Conservation (phyloP, 2,113 vertebrate genomes). For the Campylorhamphus procurvoides region DNA sequence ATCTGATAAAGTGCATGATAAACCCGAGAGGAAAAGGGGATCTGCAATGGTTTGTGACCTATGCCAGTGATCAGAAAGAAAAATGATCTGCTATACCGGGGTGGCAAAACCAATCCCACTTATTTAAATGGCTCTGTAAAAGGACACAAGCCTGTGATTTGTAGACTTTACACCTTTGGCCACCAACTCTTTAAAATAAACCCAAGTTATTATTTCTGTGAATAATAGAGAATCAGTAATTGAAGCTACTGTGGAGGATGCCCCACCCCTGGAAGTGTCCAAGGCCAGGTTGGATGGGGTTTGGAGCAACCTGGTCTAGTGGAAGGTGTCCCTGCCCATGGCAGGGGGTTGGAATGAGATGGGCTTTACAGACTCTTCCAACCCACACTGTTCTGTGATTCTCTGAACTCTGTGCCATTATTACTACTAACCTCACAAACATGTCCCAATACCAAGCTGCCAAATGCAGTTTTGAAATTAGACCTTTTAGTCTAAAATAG, state of each 20-base stretch:
- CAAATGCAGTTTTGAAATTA: not conserved
- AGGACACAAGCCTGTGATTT: not conserved
- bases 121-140: not conserved
- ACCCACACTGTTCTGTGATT: not conserved
- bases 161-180: not conserved
- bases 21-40: not conserved
- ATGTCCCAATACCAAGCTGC: not conserved
- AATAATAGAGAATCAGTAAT: not conserved
- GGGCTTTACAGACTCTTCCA: not conserved
- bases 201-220: not conserved
- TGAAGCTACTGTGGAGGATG: not conserved
- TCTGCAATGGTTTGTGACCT: not conserved
- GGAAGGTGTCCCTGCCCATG: not conserved
- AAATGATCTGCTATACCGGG: not conserved
- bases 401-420: not conserved
- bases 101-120: not conserved
- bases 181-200: not conserved
- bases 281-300: not conserved
- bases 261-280: not conserved
- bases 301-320: not conserved
- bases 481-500: not conserved
- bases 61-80: not conserved
- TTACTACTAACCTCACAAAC: not conserved
- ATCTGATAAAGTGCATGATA: conserved; percentile 42
- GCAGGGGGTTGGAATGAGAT: not conserved